Evolutionary conservation across 2,888 invertebrate genomes (phyloP), one percentile per base, ranked within the genome.

Genomic region (Stenotaenia linearis): DNA sequence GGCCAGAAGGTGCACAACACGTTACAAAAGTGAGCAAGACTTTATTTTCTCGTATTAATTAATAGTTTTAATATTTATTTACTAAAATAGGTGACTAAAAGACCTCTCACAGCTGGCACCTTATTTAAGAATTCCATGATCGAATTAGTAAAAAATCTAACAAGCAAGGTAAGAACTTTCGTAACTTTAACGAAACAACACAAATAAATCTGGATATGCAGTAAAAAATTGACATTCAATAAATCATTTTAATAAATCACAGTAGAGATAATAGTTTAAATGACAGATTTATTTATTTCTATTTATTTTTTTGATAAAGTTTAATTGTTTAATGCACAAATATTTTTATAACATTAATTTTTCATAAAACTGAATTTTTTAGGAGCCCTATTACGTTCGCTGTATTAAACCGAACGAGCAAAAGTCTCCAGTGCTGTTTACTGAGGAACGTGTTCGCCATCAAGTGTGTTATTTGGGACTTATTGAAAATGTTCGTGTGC

Each of bases 381-480:
- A 87, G 88, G 96, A 96, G 85, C 97, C 97, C 0, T 96, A 95
- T 88, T 98, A 98, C 88, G 95, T 98, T 82, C 91, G 98, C 80
- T 98, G 98, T 86, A 92, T 98, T 84, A 98, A 98, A 85, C 98
- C 98, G 30, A 98, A 98, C 87, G 96, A 97, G 84, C 90, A 93
- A 78, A 98, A 98, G 88, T 92, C 95, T 45, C 91, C 97, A 0
- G 89, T 90, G 50, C 88, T 91, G 56, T 97, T 98, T 88, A 95
- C 98, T 86, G 91, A 92, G 15, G 92, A 93, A 85, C 90, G 96
- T 45, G 88, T 89, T 2, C 84, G 86, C 78, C 89, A 89, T 84
- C 89, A 90, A 84, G 88, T 89, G 25, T 84, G 86, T 80, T 98
- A 98, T 88, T 89, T 98, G 69, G 98, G 98, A 0, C 89, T 98